These are phyloP conservation scores for Centrocercus urophasianus DNA, from an alignment of 2,113 vertebrate genomes.

Conservation along the genomic window DNA sequence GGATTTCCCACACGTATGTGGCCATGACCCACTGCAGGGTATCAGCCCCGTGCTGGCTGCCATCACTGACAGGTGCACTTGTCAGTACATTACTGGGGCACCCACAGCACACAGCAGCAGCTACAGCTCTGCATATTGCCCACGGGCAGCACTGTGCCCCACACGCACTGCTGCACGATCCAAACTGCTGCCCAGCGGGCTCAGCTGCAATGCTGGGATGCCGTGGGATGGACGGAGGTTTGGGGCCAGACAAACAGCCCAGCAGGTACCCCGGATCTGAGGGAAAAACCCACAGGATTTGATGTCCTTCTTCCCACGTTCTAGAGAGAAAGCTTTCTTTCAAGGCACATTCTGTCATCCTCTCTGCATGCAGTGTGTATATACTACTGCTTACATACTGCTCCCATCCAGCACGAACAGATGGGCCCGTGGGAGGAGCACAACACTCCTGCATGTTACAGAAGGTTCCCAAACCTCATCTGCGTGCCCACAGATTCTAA, in stretches of 20 bases:
- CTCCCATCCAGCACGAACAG: slow-evolving; percentile 9
- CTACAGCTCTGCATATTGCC: no score
- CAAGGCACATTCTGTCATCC: background rate
- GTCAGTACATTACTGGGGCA: rapidly evolving
- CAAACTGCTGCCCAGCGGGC: no score
- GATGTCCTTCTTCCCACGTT: background rate
- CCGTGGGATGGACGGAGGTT: rapidly evolving
- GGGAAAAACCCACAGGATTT: background rate
- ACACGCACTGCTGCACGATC: background rate
- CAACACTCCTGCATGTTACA: slow-evolving; percentile 5
- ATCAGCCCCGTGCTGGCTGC: no score
- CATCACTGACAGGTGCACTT: no score
- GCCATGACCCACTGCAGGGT: rapidly evolving
- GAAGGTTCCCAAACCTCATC: slow-evolving; percentile 51
- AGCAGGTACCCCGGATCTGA: background rate
- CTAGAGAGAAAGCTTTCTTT: background rate
- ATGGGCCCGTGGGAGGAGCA: slow-evolving; percentile 54
- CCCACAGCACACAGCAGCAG: background rate
- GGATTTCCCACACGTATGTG: background rate
- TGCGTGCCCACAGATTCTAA: slow-evolving; percentile 34
- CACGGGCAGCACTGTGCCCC: no score
- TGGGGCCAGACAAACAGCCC: rapidly evolving
- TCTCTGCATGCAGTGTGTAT: background rate
- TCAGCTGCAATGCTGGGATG: rapidly evolving
- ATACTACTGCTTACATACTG: background rate